These are phyloP conservation scores for Microcebus lehilahytsara DNA, from an alignment of 2,113 vertebrate species.

Conservation along the genomic window DNA sequence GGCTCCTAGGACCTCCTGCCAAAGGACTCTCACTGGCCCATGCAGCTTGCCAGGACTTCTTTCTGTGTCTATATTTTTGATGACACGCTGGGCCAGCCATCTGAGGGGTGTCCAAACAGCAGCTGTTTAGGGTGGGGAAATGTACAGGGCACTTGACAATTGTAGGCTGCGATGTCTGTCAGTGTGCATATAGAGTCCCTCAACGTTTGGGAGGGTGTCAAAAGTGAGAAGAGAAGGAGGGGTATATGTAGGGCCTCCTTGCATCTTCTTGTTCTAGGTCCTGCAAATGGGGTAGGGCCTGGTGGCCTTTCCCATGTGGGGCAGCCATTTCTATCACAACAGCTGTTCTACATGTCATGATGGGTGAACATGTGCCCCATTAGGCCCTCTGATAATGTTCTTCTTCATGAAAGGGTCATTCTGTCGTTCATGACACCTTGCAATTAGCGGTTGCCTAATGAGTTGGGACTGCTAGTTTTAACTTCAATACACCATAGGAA, in stretches of 20 bases:
- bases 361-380: neutral
- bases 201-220: neutral
- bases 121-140: neutral
- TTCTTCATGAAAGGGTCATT: neutral
- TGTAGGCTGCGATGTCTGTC: neutral
- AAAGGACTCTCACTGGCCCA: neutral
- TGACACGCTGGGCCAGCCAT: neutral
- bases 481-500: neutral
- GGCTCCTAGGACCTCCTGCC: neutral
- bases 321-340: neutral
- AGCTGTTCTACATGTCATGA: neutral
- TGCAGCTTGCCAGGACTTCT: neutral
- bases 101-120: neutral
- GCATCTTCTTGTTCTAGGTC: neutral
- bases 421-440: neutral
- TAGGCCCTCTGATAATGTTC: neutral
- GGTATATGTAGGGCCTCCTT: neutral
- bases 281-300: neutral
- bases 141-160: neutral
- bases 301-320: neutral
- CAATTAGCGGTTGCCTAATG: neutral
- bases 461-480: neutral
- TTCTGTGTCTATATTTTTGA: neutral
- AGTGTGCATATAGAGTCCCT: rapidly evolving
- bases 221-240: neutral